phyloP scores from a whole-genome alignment of 1,140 invertebrate species.

The Arctopsyche grandis region DNA sequence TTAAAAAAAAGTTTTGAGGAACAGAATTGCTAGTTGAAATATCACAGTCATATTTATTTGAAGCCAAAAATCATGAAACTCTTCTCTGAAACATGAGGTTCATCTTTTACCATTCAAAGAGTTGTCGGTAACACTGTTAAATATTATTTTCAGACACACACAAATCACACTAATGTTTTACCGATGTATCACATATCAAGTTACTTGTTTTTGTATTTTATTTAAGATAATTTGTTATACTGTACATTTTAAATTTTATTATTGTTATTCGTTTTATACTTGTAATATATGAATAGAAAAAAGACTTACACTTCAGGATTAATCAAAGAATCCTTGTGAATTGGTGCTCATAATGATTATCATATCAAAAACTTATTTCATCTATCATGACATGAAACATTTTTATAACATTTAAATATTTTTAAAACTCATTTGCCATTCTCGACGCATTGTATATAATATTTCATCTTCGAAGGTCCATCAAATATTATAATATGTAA shows the following conservation, averaged over 20 bases:
- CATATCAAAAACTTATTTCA: slow-evolving; percentile 33
- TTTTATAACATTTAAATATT: slow-evolving; percentile 14
- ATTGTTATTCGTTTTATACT: slow-evolving; percentile 19
- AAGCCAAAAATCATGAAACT: too few species aligned
- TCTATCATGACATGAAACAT: not conserved
- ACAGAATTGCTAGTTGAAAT: too few species aligned
- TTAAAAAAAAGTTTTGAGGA: too few species aligned
- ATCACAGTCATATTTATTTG: too few species aligned
- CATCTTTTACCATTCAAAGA: not conserved
- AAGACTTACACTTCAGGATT: slow-evolving; percentile 21
- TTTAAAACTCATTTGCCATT: slow-evolving; percentile 4
- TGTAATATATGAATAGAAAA: slow-evolving; percentile 23
- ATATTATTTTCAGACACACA: not conserved
- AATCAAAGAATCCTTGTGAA: slow-evolving; percentile 31
- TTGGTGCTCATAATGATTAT: slow-evolving; percentile 39
- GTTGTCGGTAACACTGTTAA: not conserved
- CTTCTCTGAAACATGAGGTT: too few species aligned
- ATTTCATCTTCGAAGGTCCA: not conserved
- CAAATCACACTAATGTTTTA: not conserved
- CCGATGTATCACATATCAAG: not conserved
- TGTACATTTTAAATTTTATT: not conserved
- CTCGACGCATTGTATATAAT: not conserved
- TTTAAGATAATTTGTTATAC: slow-evolving; percentile 16
- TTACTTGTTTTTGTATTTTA: not conserved
- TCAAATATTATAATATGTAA: not conserved